phyloP scores from a whole-genome alignment of 2,888 invertebrate species.

The Notodonta ziczac region DNA sequence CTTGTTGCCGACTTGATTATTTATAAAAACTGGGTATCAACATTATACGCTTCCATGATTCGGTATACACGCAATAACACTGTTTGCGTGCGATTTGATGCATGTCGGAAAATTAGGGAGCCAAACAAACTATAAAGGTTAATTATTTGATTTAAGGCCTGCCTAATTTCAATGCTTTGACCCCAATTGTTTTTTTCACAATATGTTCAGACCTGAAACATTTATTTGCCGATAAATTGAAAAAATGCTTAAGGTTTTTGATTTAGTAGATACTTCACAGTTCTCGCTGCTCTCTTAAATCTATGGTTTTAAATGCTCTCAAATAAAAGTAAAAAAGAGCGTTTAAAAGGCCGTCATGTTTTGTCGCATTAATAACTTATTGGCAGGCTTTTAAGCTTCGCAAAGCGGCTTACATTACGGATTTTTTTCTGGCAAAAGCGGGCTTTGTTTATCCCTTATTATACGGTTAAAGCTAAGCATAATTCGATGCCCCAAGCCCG shows the following conservation, averaged over 20 bases:
- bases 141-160: no score
- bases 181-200: background rate
- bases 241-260: no score
- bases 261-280: no score
- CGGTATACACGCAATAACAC: no score
- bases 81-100: constrained; percentile 33
- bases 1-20: no score
- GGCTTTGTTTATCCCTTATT: constrained; percentile 1
- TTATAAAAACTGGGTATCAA: no score
- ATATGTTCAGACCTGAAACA: no score
- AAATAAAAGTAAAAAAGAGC: constrained; percentile 18
- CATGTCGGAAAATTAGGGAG: constrained; percentile 30
- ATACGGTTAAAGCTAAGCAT: background rate
- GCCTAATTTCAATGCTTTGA: background rate
- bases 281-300: no score
- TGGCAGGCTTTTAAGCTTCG: constrained; percentile 41
- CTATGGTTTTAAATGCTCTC: background rate
- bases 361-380: constrained; percentile 29
- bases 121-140: background rate
- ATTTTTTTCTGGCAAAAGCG: constrained; percentile 7
- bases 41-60: no score
- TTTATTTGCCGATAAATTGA: no score
- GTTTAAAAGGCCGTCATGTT: constrained; percentile 22
- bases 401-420: constrained; percentile 17
- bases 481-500: background rate